Evolutionary conservation across 2,888 invertebrate species (phyloP).

Genomic region (Cryptus armator): DNA sequence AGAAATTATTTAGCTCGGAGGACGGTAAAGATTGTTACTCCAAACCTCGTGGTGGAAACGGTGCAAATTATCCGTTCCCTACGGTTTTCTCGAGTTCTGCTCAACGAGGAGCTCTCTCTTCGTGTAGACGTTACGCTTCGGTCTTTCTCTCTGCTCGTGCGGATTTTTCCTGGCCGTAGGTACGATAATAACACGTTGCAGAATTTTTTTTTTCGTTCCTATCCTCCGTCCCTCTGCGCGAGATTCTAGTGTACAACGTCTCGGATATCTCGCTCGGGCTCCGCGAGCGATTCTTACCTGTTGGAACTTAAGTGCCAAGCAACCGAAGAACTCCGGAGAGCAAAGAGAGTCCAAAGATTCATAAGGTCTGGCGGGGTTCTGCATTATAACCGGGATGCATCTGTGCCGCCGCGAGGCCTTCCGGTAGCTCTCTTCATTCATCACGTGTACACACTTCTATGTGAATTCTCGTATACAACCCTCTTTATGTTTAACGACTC

Average conservation of each 20-base stretch:
- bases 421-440: constrained; percentile 61
- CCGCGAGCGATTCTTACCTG: constrained; percentile 42
- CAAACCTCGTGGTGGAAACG: not conserved
- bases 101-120: not conserved
- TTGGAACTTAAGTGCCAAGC: constrained; percentile 14
- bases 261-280: constrained; percentile 1
- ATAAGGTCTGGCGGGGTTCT: not conserved
- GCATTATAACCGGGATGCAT: constrained; percentile 9
- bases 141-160: not conserved
- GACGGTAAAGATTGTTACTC: not conserved
- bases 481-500: constrained; percentile 50
- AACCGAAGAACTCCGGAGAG: not conserved
- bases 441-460: constrained; percentile 44
- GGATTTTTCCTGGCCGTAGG: constrained; percentile 30
- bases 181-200: constrained; percentile 42
- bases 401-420: constrained; percentile 50
- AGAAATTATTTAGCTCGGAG: not conserved
- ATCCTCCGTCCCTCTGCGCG: constrained; percentile 28
- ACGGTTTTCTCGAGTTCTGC: constrained; percentile 21
- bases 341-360: not conserved
- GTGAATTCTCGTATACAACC: constrained; percentile 33
- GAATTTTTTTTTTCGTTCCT: not conserved
- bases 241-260: constrained; percentile 1
- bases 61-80: constrained; percentile 11
- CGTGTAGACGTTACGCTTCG: not conserved